Percentiles rank a stretch among this genome's conserved stretches.
Evolutionary conservation across 2,113 vertebrate genomes (phyloP).

Genomic region (Herpetotheres cachinnans): DNA sequence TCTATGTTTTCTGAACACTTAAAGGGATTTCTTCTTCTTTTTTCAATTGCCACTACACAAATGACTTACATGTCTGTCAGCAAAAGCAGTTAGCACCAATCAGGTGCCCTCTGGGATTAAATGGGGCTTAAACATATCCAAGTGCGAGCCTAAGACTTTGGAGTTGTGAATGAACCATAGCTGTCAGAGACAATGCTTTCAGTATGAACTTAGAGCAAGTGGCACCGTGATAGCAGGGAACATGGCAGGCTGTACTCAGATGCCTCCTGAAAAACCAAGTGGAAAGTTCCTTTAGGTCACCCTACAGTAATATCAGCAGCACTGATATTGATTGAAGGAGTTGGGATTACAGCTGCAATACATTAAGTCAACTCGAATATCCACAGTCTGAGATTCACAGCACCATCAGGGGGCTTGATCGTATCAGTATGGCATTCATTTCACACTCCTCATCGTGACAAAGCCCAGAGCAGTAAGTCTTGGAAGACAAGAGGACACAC

Average conservation of each 20-base stretch:
- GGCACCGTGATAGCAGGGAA: background rate
- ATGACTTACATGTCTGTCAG: background rate
- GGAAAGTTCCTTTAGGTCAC: background rate
- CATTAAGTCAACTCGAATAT: background rate
- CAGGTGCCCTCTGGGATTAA: background rate
- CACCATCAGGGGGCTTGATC: background rate
- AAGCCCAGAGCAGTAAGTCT: background rate
- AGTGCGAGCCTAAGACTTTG: background rate
- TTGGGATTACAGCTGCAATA: background rate
- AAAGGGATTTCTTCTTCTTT: background rate
- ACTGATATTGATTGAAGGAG: background rate
- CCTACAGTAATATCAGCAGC: background rate
- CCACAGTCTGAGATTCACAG: background rate
- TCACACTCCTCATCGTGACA: accelerated
- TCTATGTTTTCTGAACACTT: background rate
- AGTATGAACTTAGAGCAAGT: background rate
- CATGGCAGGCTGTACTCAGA: background rate
- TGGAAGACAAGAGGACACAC: background rate
- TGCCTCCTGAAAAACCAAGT: background rate
- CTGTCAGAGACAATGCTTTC: background rate
- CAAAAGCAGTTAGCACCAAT: background rate
- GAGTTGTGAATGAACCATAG: background rate
- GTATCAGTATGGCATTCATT: accelerated
- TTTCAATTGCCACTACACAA: background rate
- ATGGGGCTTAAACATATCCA: background rate